A percentile compares a stretch with the other conserved stretches of the same genome.
These are phyloP conservation scores for Mirounga angustirostris DNA, from an alignment of 2,113 vertebrate species.

Conservation along the genomic window DNA sequence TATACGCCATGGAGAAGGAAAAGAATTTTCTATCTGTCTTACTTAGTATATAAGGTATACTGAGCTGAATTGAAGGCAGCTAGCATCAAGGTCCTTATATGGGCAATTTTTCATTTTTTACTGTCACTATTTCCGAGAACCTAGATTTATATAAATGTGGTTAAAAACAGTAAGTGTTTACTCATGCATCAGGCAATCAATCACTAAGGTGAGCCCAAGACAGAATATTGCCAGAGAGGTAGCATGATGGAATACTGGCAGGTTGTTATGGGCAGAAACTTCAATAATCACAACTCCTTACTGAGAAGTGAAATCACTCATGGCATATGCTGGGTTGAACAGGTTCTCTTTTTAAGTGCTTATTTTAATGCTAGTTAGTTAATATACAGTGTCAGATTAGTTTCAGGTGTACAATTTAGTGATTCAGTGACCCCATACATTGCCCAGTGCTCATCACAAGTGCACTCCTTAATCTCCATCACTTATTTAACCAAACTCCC, in stretches of 20 bases:
- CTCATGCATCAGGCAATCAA: conserved; percentile 31
- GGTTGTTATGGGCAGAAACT: neutral
- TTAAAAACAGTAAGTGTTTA: conserved; percentile 67
- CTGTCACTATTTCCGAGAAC: conserved; percentile 62
- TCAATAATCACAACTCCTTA: neutral
- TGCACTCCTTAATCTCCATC: neutral
- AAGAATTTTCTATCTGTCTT: neutral
- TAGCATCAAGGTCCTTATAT: neutral
- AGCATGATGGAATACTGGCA: neutral
- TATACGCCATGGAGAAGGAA: neutral
- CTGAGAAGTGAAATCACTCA: conserved; percentile 4
- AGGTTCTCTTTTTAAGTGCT: neutral
- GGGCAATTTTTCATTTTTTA: conserved; percentile 17
- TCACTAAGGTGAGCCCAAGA: conserved; percentile 41
- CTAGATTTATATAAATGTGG: conserved; percentile 55
- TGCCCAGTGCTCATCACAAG: neutral
- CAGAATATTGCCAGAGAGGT: neutral
- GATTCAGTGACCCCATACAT: neutral
- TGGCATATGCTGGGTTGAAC: neutral
- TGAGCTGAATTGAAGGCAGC: neutral
- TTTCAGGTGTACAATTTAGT: neutral
- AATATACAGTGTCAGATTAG: neutral
- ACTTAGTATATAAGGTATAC: neutral
- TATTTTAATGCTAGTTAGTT: neutral
- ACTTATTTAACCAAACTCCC: neutral